Evolutionary conservation across 1,140 invertebrate genomes (phyloP), one percentile per base, ranked within the genome.

Genomic region (Scaptodrosophila lebanonensis): DNA sequence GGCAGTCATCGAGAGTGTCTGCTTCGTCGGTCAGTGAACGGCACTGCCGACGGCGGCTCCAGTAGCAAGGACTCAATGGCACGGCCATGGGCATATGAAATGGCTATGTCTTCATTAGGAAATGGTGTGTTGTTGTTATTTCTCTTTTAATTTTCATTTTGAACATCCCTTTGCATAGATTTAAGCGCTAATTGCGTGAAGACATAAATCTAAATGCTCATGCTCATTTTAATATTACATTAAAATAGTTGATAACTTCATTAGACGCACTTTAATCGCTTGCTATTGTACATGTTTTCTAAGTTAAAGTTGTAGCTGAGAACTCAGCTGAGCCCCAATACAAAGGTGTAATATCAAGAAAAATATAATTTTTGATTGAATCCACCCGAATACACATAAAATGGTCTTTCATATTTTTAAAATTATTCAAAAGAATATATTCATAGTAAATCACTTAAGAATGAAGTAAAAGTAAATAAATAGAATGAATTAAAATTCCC

Each of bases 121-220:
- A 50, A 58, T 58, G 58, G 64, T 67, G 58, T 54, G 9, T 22
- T 39, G 33, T 33, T 52, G 36, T 15, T 42, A 36, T 32, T 70
- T 35, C 38, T 64, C 43, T 62, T 20, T 50, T 39, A 33, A 35
- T 62, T 53, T 67, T 71, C 29, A n/a, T 56, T 66, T 68, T 75
- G 75, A 66, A 82, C 75, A 82, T 79, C 66, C 58, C 70, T 75
- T 83, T 83, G 77, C 72, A 77, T 83, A 79, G 62, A 83, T 84
- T 84, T 79, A 66, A 73, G 63, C 66, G 63, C 66, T 84, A 84
- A 84, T 84, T 84, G 79, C 79, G 72, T 84, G 79, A 84, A 84
- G 69, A 72, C 70, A 84, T 84, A 84, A 84, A 84, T 84, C 58
- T 75, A 75, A 75, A 70, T 67, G 58, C 61, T 62, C 40, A 42